Conservation (phyloP, 1,140 invertebrate genomes). For the Habropoda laboriosa region DNA sequence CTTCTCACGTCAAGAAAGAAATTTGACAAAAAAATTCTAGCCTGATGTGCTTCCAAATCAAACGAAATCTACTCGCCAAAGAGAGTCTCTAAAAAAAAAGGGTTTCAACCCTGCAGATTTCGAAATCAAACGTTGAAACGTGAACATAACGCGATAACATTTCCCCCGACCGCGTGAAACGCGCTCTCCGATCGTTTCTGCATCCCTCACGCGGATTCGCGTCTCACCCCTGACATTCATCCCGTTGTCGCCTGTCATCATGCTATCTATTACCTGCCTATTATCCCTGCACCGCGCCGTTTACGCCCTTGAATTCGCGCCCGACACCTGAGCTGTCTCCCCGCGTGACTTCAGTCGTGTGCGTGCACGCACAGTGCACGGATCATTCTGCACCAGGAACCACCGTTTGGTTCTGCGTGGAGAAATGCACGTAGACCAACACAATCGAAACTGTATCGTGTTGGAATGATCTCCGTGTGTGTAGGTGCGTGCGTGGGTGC, state of each 20-base stretch:
- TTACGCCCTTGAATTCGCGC: slow-evolving; percentile 59
- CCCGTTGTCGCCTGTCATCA: slow-evolving; percentile 72
- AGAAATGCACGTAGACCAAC: background rate
- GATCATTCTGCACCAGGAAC: slow-evolving; percentile 9
- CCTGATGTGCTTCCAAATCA: too few species aligned
- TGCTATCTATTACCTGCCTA: slow-evolving; percentile 72
- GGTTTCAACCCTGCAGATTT: background rate
- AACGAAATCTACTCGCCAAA: too few species aligned
- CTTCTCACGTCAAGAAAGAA: too few species aligned
- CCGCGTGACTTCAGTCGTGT: slow-evolving; percentile 40
- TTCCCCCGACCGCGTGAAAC: slow-evolving; percentile 10
- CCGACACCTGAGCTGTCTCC: slow-evolving; percentile 39
- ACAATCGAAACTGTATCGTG: background rate
- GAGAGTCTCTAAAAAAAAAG: too few species aligned
- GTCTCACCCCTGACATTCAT: slow-evolving; percentile 44
- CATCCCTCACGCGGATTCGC: slow-evolving; percentile 34
- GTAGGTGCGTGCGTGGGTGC: slow-evolving; percentile 40
- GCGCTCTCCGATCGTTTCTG: slow-evolving; percentile 40
- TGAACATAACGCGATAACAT: slow-evolving; percentile 3
- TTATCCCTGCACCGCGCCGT: slow-evolving; percentile 71
- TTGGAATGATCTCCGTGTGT: background rate
- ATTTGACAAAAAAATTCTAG: too few species aligned
- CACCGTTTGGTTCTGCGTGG: background rate
- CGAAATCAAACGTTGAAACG: background rate
- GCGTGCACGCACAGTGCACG: slow-evolving; percentile 15